These are phyloP conservation scores for Austrofundulus limnaeus DNA, from an alignment of 2,113 vertebrate genomes.

Conservation along the genomic window DNA sequence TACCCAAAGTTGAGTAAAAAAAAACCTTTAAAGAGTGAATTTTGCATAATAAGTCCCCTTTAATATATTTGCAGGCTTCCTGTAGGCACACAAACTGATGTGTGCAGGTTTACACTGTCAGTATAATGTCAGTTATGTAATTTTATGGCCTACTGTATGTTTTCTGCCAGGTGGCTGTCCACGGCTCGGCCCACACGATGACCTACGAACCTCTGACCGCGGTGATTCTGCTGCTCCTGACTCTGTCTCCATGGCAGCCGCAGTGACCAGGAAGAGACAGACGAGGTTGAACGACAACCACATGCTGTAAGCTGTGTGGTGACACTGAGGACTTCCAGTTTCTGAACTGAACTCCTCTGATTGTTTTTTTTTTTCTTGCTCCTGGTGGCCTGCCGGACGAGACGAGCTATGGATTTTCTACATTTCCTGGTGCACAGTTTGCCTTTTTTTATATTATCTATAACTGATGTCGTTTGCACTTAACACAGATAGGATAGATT, in stretches of 20 bases:
- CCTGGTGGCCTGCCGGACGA: constrained; percentile 1
- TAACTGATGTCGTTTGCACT: constrained; percentile 68
- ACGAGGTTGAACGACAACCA: constrained; percentile 30
- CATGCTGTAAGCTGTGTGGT: background rate
- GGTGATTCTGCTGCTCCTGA: constrained; percentile 39
- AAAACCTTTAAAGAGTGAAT: no score
- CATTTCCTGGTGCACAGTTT: constrained; percentile 28
- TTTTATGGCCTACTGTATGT: background rate
- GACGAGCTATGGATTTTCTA: constrained; percentile 14
- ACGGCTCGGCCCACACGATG: constrained; percentile 21
- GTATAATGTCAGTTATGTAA: background rate
- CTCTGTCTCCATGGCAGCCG: constrained; percentile 53
- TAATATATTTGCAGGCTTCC: no score
- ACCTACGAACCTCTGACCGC: constrained; percentile 39
- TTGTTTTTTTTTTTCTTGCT: constrained; percentile 24
- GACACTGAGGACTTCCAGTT: constrained; percentile 13
- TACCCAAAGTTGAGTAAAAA: no score
- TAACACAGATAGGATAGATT: constrained; percentile 54
- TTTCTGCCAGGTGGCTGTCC: constrained; percentile 52
- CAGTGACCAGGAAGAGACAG: constrained; percentile 41
- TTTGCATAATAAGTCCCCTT: no score
- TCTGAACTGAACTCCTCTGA: constrained; percentile 20
- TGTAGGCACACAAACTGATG: no score
- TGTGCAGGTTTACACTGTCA: no score
- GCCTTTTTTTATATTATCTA: constrained; percentile 55